Conservation (phyloP, 2,888 invertebrate species). For the Rhabditoides inermis region DNA sequence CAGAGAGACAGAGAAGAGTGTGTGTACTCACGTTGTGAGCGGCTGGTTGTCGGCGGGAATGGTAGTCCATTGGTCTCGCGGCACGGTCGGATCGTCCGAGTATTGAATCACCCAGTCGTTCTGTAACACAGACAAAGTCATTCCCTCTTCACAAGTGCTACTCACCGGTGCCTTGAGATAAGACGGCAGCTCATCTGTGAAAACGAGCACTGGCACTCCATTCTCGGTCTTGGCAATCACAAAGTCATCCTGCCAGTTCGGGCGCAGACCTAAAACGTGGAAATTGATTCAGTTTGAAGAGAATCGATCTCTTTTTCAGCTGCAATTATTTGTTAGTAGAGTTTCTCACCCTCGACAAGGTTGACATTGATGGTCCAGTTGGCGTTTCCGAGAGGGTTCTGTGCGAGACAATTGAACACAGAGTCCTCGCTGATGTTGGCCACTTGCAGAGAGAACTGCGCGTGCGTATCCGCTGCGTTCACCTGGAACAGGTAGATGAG, state of each 20-base stretch:
- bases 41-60: constrained; percentile 35
- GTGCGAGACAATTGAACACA: constrained; percentile 47
- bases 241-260: constrained; percentile 42
- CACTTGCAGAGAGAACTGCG: constrained; percentile 43
- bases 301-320: neutral
- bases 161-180: constrained; percentile 39
- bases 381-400: constrained; percentile 48
- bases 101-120: constrained; percentile 45
- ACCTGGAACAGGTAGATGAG: constrained; percentile 15
- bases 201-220: constrained; percentile 37
- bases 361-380: constrained; percentile 50
- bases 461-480: constrained; percentile 31
- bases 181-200: constrained; percentile 41
- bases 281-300: neutral
- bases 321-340: neutral
- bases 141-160: constrained; percentile 5
- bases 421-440: constrained; percentile 49
- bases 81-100: constrained; percentile 40
- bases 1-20: neutral
- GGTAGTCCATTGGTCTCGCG: constrained; percentile 36
- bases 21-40: constrained; percentile 15
- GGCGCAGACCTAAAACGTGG: constrained; percentile 26
- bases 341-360: constrained; percentile 27
- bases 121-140: constrained; percentile 10
- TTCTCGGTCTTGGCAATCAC: constrained; percentile 41